Base-by-base conservation (phyloP, 2,113 vertebrate genomes). In the Vidua macroura region DNA sequence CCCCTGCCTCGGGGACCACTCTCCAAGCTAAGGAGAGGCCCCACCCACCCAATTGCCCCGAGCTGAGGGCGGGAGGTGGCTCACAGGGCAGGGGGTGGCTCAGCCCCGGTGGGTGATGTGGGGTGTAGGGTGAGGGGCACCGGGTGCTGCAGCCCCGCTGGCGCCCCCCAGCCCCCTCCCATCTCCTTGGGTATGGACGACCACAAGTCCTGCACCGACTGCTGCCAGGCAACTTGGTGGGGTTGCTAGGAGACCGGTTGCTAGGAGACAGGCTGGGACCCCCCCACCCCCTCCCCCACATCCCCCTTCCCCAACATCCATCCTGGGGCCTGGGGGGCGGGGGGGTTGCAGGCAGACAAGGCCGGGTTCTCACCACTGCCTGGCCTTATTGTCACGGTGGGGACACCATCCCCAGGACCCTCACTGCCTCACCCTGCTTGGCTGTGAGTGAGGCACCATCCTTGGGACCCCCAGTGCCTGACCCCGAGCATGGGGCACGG, bases 241-340 rank as follows among this genome's bases (percentile, higher is more conserved):
- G 35, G 88, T 93, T 91, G 76, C 91, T 51, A 70, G 55, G 94
- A 89, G 46, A 89, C 78, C 0, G 12, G 88, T 93, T 91, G 84
- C 94, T 44, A 77, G 51, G 94, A 88, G 55, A 88, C 2, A 1
- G 59, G 17, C 39, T 59, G 69, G 39, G 58, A 31, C 10, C 39
- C 39, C 49, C 76, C n/a, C n/a, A n/a, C n/a, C 49, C 70, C 66
- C 41, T n/a, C 68, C 44, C 37, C 10, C 2, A 0, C 55, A 80
- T 66, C 44, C 74, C 73, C 93, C 73, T n/a, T 79, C 67, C 82
- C 41, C 82, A 86, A 18, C 39, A 86, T n/a, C 90, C 77, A 76
- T 39, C 39, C 69, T 2, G 9, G 37, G 68, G 41, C 51, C 35
- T 27, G 60, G 4, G 3, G 3, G 12, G 31, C 1, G 18, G 30